Percentiles rank a stretch among this genome's conserved stretches.
phyloP scores from a whole-genome alignment of 30 jellyfish, hydroid and myxozoan genomes.

The Cassiopea andromeda region DNA sequence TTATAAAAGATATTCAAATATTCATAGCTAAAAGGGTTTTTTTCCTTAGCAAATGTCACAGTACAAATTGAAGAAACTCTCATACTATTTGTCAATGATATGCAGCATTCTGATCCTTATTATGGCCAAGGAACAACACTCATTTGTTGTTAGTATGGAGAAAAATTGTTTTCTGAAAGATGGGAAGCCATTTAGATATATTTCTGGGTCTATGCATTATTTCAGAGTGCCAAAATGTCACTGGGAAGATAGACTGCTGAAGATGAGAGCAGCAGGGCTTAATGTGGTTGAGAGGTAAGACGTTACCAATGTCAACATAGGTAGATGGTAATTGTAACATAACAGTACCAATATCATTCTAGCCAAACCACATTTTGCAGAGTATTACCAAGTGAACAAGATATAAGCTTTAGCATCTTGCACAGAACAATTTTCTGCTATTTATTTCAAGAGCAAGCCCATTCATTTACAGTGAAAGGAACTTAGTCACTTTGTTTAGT shows the following conservation, averaged over 20 bases:
- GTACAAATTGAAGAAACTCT: not conserved
- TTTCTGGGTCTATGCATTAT: constrained; percentile 92
- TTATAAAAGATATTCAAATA: not conserved
- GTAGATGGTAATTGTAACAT: no score
- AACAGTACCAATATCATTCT: no score
- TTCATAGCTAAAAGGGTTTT: not conserved
- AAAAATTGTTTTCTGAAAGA: constrained; percentile 83
- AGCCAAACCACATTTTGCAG: no score
- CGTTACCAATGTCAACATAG: no score
- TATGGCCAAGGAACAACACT: constrained; percentile 31
- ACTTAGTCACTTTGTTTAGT: not conserved
- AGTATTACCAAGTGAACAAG: no score
- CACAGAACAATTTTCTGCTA: constrained; percentile 69
- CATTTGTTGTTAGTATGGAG: constrained; percentile 75
- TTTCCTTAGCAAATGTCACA: not conserved
- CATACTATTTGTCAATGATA: not conserved
- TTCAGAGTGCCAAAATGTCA: constrained; percentile 89
- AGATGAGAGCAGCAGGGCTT: constrained; percentile 90
- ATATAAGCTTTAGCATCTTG: constrained; percentile 66
- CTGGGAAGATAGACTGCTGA: constrained; percentile 87
- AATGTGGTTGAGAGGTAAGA: constrained; percentile 86
- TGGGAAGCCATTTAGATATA: constrained; percentile 91
- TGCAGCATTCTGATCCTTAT: not conserved
- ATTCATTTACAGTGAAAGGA: constrained; percentile 90
- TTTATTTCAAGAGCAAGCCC: constrained; percentile 95